These are phyloP conservation scores for Drosophila multiciliata DNA, from an alignment of 2,888 invertebrate species.

Conservation along the genomic window DNA sequence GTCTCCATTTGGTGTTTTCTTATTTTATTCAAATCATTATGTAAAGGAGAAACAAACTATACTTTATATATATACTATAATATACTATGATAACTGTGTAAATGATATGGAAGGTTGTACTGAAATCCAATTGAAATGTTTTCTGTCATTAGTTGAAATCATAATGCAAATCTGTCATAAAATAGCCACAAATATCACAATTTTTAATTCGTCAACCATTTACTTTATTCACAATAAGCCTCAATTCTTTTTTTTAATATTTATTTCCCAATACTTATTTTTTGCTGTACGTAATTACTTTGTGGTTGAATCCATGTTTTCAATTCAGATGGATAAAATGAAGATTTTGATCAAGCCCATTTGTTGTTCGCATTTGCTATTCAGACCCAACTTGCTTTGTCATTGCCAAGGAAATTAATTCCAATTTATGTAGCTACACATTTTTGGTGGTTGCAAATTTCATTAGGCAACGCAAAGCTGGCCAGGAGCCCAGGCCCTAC, in stretches of 20 bases:
- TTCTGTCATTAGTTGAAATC: neutral
- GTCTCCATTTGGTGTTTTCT: too few species aligned
- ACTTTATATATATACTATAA: neutral
- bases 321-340: slow-evolving; percentile 23
- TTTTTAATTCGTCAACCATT: neutral
- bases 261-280: neutral
- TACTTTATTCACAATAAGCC: neutral
- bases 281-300: slow-evolving; percentile 10
- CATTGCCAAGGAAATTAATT: slow-evolving; percentile 67
- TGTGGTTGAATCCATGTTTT: slow-evolving; percentile 1
- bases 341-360: slow-evolving; percentile 42
- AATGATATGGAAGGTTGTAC: neutral
- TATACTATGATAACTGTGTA: neutral
- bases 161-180: neutral
- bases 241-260: slow-evolving; percentile 16
- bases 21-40: too few species aligned
- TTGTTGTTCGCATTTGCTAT: slow-evolving; percentile 38
- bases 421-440: slow-evolving; percentile 56
- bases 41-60: neutral
- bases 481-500: neutral
- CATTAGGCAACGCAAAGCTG: slow-evolving; percentile 45
- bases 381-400: slow-evolving; percentile 32
- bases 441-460: slow-evolving; percentile 72
- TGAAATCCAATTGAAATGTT: neutral
- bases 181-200: neutral